These are phyloP conservation scores for Asbolus verrucosus DNA, from an alignment of 1,140 invertebrate species.

Conservation along the genomic window DNA sequence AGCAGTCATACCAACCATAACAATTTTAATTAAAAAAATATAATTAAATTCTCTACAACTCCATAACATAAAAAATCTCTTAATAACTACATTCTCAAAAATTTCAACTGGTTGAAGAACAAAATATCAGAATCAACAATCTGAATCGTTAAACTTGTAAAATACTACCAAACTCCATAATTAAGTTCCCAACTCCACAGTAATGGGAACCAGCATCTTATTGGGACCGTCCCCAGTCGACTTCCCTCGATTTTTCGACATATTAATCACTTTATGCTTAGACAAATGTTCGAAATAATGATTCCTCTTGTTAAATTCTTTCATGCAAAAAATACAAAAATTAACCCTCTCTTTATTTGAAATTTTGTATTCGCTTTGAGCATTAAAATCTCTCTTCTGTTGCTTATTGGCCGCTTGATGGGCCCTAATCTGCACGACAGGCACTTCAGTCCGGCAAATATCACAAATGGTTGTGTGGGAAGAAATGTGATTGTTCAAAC, in stretches of 20 bases:
- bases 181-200: no score
- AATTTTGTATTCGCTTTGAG: neutral
- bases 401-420: neutral
- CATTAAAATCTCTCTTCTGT: neutral
- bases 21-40: no score
- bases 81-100: no score
- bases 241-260: neutral
- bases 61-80: no score
- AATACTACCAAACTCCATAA: no score
- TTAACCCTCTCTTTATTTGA: neutral
- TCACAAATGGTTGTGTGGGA: neutral
- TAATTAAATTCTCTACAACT: no score
- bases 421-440: neutral
- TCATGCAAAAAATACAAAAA: slow-evolving; percentile 1
- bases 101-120: no score
- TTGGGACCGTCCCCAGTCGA: neutral
- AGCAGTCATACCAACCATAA: no score
- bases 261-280: neutral
- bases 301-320: neutral
- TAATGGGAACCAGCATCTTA: neutral
- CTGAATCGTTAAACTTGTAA: no score
- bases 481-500: neutral
- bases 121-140: no score
- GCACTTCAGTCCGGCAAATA: neutral
- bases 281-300: neutral